These are phyloP conservation scores for Dendroctonus ponderosae DNA, from an alignment of 1,140 invertebrate species.

Conservation along the genomic window DNA sequence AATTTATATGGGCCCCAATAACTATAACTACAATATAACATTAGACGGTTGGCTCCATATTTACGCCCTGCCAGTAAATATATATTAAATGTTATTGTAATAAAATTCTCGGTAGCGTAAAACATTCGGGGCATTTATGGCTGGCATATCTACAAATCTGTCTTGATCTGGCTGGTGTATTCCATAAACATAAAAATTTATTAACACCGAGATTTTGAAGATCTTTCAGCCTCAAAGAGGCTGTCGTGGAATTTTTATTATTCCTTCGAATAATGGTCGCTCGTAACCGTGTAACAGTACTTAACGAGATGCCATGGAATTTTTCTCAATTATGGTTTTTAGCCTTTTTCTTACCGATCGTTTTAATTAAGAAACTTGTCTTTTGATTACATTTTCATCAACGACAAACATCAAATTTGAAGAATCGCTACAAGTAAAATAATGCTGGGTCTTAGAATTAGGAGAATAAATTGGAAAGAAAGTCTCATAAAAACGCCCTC, in stretches of 20 bases:
- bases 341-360: too few species aligned
- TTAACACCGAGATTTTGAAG: slow-evolving; percentile 19
- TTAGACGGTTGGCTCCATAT: slow-evolving; percentile 1
- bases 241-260: slow-evolving; percentile 31
- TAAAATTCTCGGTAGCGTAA: slow-evolving; percentile 15
- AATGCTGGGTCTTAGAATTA: too few species aligned
- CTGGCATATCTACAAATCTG: slow-evolving; percentile 28
- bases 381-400: too few species aligned
- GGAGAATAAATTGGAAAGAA: too few species aligned
- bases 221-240: slow-evolving; percentile 15
- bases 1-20: slow-evolving; percentile 10
- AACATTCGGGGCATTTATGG: slow-evolving; percentile 11
- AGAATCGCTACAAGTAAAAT: too few species aligned
- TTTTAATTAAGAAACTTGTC: too few species aligned
- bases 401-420: too few species aligned
- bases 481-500: too few species aligned
- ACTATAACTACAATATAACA: slow-evolving; percentile 2
- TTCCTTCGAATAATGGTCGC: slow-evolving; percentile 4
- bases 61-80: slow-evolving; percentile 16
- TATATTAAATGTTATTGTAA: slow-evolving; percentile 31
- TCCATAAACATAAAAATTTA: slow-evolving; percentile 35
- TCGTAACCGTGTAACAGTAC: slow-evolving; percentile 28
- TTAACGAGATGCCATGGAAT: slow-evolving; percentile 13
- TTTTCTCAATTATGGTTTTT: too few species aligned
- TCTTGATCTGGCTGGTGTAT: slow-evolving; percentile 19